Evolutionary conservation across 2,797 vertebrate genomes (phyloP), one percentile per base, ranked within the genome.

Genomic region (Mionectes olivaceus): DNA sequence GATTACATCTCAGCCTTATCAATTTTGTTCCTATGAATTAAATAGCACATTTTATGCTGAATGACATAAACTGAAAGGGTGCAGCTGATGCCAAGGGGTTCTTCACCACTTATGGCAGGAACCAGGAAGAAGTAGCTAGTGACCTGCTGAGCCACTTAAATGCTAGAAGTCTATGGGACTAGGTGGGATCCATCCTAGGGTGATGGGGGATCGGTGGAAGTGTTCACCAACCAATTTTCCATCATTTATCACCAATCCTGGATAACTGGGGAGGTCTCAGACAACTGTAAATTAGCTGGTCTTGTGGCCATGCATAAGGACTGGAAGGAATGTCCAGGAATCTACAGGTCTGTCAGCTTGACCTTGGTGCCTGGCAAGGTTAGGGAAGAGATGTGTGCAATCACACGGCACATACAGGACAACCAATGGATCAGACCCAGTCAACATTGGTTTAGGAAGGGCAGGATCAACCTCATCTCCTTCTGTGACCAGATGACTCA

Each of bases 81-180:
- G 74, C 10, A 22, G 9, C 22, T 57, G 47, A 47, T 67, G 52
- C 2, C 0, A 0, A 52, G 21, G 7, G 9, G 11, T 46, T 55
- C 25, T 71, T 68, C 21, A 44, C 13, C 12, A 25, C 41, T 89
- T 70, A 43, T 3, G 52, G 32, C 13, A 70, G 33, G 23, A 70
- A 4, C 28, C 17, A 35, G 41, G 77, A 86, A 30, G 53, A 59
- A 59, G 33, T 25, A 59, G 24, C 15, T 25, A 8, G 24, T 27
- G 24, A 37, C 24, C 11, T 37, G 16, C 24, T 59, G 33, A 59
- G 33, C 56, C 24, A 57, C 33, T 59, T 25, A 27, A 16, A 37
- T 25, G 33, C 16, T 25, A 59, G 15, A 59, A 59, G 33, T 37
- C 24, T 59, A 19, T 37, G 33, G 33, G 10, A 11, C 24, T 10